Evolutionary conservation across 2,113 vertebrate species (phyloP).

Genomic region (Rhinolophus ferrumequinum): DNA sequence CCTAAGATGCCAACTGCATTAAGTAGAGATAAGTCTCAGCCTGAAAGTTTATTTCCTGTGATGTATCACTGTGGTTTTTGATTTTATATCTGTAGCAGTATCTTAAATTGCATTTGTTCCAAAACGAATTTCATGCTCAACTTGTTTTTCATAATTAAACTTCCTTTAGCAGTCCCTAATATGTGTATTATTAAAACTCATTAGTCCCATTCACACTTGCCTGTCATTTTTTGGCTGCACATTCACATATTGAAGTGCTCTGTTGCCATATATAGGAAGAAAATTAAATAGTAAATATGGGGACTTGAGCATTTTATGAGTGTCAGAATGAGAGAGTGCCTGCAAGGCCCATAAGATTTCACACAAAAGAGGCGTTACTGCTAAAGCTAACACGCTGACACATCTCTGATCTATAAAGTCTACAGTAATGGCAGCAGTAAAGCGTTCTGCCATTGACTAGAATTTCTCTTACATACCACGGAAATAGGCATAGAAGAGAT

Average conservation of each 20-base stretch:
- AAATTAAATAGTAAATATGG: conserved; percentile 88
- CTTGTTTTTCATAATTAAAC: conserved; percentile 89
- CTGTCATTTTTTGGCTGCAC: conserved; percentile 81
- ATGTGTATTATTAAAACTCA: conserved; percentile 86
- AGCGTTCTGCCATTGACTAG: conserved; percentile 82
- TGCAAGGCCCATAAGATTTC: conserved; percentile 87
- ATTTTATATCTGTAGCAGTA: conserved; percentile 76
- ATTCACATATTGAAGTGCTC: conserved; percentile 77
- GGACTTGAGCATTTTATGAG: conserved; percentile 83
- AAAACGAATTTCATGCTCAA: conserved; percentile 88
- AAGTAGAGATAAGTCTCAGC: conserved; percentile 54
- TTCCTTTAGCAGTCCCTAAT: conserved; percentile 84
- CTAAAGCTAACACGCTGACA: conserved; percentile 86
- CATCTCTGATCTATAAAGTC: conserved; percentile 88
- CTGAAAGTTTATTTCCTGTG: conserved; percentile 76
- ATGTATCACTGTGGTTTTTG: conserved; percentile 60
- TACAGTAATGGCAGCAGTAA: conserved; percentile 85
- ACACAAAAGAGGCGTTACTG: conserved; percentile 84
- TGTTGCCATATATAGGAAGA: conserved; percentile 78
- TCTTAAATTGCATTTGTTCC: conserved; percentile 81
- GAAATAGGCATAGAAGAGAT: conserved; percentile 82
- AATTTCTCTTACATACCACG: conserved; percentile 81
- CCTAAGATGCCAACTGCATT: conserved; percentile 51
- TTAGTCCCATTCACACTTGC: conserved; percentile 85
- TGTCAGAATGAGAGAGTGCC: conserved; percentile 84